Base-by-base conservation (phyloP, 2,888 invertebrate genomes). In the Folsomia manolachei region DNA sequence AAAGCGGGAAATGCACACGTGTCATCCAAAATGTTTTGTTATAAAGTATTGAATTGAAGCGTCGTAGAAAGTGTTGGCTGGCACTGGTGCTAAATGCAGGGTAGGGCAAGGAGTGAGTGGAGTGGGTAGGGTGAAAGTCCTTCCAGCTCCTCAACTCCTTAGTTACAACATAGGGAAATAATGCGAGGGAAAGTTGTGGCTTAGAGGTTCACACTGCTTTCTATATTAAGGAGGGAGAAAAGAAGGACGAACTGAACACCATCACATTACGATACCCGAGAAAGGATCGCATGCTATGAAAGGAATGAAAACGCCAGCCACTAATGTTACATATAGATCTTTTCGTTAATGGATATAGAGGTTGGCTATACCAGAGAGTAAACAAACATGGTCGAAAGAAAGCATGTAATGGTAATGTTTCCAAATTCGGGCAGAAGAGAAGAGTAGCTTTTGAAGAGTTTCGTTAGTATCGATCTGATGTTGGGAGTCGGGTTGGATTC, bases 1-100 rank as follows among this genome's bases (percentile, higher is more conserved):
- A 18, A 53, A 27, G 27, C 53, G 51, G 51, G 21, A 61, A 51
- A 63, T 51, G 63, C n/a, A 18, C 56, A 56, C 56, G 56, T 56
- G 56, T 19, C 56, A 56, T 39, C 39, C 39, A 9, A 4, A 4
- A 39, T 9, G 39, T 39, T 39, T 39, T 39, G 39, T 39, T 4
- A 39, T 4, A 39, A 4, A 39, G 14, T 39, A 39, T 4, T 9
- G 39, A 14, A 39, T 4, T 63, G 63, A 63, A 63, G 2, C 26
- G 19, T 18, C 63, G 63, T 63, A 11, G 9, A 26, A 27, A 11
- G 19, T 27, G 27, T 27, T 64, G 19, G n/a, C 11, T 26, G 27
- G 27, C 9, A n/a, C n/a, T 64, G 11, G 9, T 64, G 19, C 18
- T 27, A 63, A 63, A 24, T 24, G 25, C 18, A 63, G 11, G 27